These are phyloP conservation scores for Lagocephalus sceleratus DNA, from an alignment of 2,797 vertebrate genomes.

Conservation along the genomic window DNA sequence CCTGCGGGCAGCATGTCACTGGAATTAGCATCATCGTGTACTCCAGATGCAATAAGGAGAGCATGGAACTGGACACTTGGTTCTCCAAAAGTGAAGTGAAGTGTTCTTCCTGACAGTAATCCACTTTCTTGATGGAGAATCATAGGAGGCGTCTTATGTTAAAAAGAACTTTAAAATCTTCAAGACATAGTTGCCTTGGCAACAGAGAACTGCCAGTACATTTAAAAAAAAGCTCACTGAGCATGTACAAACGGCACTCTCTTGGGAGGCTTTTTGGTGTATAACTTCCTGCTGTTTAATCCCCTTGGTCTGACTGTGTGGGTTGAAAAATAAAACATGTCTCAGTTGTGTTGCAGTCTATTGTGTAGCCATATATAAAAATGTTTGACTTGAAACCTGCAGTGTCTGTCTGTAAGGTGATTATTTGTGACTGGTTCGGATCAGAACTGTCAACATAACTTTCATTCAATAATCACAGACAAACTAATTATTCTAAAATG, in stretches of 20 bases:
- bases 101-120: slow-evolving; percentile 47
- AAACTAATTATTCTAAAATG: too few relatives aligned
- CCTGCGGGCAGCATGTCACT: slow-evolving; percentile 46
- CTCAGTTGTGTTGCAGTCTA: slow-evolving; percentile 24
- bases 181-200: slow-evolving; percentile 73
- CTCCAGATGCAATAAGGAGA: slow-evolving; percentile 17
- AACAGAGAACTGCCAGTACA: slow-evolving; percentile 65
- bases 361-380: background rate
- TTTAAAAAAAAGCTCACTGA: slow-evolving; percentile 41
- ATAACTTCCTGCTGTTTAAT: slow-evolving; percentile 60
- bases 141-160: slow-evolving; percentile 55
- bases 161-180: slow-evolving; percentile 71
- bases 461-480: too few relatives aligned
- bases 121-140: slow-evolving; percentile 58
- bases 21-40: slow-evolving; percentile 35
- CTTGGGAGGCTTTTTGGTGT: slow-evolving; percentile 53
- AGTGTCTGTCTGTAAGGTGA: too few relatives aligned
- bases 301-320: slow-evolving; percentile 47
- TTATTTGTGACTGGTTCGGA: too few relatives aligned
- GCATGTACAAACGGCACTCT: slow-evolving; percentile 63
- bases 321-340: slow-evolving; percentile 27
- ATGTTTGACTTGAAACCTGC: too few relatives aligned
- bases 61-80: slow-evolving; percentile 33
- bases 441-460: too few relatives aligned
- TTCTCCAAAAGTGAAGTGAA: slow-evolving; percentile 24